Percentiles rank a stretch among this genome's conserved stretches.
Conservation (phyloP, 2,888 invertebrate species). For the Branchellion lobata region DNA sequence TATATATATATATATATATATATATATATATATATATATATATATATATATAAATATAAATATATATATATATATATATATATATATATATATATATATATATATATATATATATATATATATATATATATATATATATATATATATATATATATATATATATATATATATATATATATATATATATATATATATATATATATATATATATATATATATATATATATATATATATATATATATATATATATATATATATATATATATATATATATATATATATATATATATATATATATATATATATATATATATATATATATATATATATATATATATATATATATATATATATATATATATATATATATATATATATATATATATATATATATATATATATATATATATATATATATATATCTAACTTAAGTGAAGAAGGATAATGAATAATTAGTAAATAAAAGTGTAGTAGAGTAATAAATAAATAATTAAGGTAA, state of each 20-base stretch:
- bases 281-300: too few relatives aligned
- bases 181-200: too few relatives aligned
- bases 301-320: too few relatives aligned
- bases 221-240: background rate
- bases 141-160: too few relatives aligned
- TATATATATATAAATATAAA: slow-evolving; percentile 8
- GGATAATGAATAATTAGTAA: too few relatives aligned
- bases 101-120: background rate
- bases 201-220: slow-evolving; percentile 15
- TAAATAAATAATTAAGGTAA: too few relatives aligned
- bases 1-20: too few relatives aligned
- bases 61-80: slow-evolving; percentile 32
- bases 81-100: background rate
- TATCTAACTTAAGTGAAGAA: too few relatives aligned
- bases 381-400: background rate
- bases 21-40: slow-evolving; percentile 1
- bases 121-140: slow-evolving; percentile 8
- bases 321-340: slow-evolving; percentile 11
- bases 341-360: background rate
- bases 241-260: slow-evolving; percentile 32
- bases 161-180: too few relatives aligned
- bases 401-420: too few relatives aligned
- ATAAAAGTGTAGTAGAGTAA: too few relatives aligned
- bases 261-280: too few relatives aligned
- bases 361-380: slow-evolving; percentile 33